phyloP scores from a whole-genome alignment of 2,797 vertebrate species.

The Acomys russatus region DNA sequence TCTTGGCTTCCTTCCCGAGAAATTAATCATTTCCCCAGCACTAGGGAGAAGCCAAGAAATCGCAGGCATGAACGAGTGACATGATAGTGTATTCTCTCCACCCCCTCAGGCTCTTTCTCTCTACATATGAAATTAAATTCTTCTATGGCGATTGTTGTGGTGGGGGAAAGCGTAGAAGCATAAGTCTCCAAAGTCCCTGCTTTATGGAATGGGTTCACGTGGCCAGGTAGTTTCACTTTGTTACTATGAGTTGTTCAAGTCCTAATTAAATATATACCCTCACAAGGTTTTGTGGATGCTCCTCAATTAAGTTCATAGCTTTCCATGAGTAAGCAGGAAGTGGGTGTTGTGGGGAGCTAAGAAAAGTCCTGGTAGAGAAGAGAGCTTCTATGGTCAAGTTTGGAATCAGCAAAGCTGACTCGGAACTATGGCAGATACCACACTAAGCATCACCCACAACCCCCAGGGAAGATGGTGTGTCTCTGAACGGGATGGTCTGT shows the following conservation, averaged over 20 bases:
- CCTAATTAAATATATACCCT: not conserved
- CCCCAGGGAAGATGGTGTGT: not conserved
- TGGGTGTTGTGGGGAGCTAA: not conserved
- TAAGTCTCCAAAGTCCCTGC: not conserved
- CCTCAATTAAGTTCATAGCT: not conserved
- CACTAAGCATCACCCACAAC: not conserved
- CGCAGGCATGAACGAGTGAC: slow-evolving; percentile 74
- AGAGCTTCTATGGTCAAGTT: not conserved
- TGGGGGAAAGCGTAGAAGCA: not conserved
- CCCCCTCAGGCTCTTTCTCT: slow-evolving; percentile 50
- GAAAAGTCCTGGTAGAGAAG: not conserved
- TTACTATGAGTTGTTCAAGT: slow-evolving; percentile 23
- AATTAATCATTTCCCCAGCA: slow-evolving; percentile 80
- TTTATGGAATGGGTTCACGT: not conserved
- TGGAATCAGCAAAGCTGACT: not conserved
- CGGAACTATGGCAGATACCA: not conserved
- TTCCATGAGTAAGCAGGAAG: not conserved
- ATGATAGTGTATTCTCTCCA: slow-evolving; percentile 57
- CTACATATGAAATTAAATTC: slow-evolving; percentile 62
- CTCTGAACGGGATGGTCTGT: too few species aligned
- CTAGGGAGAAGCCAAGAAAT: slow-evolving; percentile 75
- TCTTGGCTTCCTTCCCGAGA: slow-evolving; percentile 79
- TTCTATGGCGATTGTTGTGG: not conserved
- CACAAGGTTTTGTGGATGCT: too few species aligned
- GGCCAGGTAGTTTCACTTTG: not conserved